Evolutionary conservation across 1,140 invertebrate species (phyloP).

Genomic region (Scylla paramamosain): DNA sequence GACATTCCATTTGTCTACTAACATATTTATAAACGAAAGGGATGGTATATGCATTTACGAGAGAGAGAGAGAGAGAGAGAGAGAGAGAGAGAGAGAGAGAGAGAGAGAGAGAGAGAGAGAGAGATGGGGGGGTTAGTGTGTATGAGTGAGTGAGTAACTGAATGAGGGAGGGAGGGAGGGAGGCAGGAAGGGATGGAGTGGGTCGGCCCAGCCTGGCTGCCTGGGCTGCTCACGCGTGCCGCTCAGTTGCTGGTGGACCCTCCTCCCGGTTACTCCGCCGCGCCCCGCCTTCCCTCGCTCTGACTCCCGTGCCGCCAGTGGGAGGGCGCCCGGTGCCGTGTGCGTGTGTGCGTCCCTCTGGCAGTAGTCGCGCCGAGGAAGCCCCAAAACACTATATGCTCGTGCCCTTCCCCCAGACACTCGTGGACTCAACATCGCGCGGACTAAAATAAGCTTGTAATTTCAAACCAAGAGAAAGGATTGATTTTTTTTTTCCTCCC

Average conservation of each 20-base stretch:
- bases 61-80: too few relatives aligned
- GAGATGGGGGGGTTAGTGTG: not conserved
- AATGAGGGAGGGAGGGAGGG: too few relatives aligned
- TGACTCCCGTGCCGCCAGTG: not conserved
- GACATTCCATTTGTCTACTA: too few relatives aligned
- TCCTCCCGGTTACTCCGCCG: conserved; percentile 8
- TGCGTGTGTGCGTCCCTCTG: not conserved
- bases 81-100: too few relatives aligned
- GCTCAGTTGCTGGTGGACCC: not conserved
- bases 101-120: too few relatives aligned
- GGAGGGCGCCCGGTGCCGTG: not conserved
- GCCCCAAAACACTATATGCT: not conserved
- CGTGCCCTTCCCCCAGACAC: not conserved
- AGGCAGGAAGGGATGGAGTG: too few relatives aligned
- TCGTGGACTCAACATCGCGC: not conserved
- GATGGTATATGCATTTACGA: too few relatives aligned
- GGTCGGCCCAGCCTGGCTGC: not conserved
- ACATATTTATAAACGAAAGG: too few relatives aligned
- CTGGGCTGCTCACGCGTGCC: not conserved
- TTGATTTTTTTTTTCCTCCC: not conserved
- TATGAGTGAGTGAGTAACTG: not conserved
- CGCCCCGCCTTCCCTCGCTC: conserved; percentile 2
- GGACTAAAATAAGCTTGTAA: not conserved
- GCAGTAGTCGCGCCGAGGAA: not conserved
- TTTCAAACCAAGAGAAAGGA: not conserved